Evolutionary conservation across 2,113 vertebrate genomes (phyloP).

Genomic region (Propithecus coquereli): DNA sequence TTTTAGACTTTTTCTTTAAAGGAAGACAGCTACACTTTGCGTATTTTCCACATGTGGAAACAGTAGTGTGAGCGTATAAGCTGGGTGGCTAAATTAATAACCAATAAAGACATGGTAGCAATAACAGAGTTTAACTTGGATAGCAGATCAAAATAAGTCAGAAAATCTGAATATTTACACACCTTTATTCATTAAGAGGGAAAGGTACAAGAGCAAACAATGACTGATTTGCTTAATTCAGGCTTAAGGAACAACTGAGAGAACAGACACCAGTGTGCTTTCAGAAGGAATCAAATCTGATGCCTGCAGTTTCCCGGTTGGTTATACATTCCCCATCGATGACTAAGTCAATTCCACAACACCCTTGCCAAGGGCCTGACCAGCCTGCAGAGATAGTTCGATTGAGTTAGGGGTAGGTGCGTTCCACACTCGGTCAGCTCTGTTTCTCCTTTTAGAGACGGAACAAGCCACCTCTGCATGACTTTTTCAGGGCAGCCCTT

Average conservation of each 20-base stretch:
- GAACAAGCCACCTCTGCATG: neutral
- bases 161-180: no score
- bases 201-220: no score
- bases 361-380: no score
- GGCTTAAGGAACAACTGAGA: rapidly evolving
- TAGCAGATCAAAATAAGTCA: no score
- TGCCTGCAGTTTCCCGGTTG: neutral
- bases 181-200: neutral
- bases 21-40: neutral
- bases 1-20: neutral
- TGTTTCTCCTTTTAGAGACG: neutral
- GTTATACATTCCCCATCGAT: neutral
- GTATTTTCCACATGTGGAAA: neutral
- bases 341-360: neutral
- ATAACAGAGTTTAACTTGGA: rapidly evolving
- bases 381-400: rapidly evolving
- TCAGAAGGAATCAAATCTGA: neutral
- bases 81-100: neutral
- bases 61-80: rapidly evolving
- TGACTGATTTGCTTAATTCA: neutral
- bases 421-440: no score
- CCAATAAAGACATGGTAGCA: neutral
- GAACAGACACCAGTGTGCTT: neutral
- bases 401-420: no score
- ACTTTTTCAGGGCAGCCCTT: neutral